phyloP scores from a whole-genome alignment of 2,888 invertebrate species.

The Seladonia tumulorum region DNA sequence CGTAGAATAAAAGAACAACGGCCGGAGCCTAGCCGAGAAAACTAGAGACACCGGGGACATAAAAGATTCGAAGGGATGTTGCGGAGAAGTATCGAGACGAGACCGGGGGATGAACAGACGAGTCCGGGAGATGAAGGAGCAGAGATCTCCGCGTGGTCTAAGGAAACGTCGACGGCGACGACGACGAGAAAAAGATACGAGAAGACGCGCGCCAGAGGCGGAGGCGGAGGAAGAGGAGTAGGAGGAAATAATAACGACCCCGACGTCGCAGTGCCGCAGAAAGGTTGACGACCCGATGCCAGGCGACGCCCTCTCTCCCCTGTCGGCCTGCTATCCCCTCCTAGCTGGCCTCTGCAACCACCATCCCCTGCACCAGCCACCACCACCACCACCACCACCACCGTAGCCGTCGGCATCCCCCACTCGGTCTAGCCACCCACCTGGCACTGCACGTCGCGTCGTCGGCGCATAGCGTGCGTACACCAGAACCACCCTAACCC shows the following conservation, averaged over 20 bases:
- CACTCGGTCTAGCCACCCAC: constrained; percentile 50
- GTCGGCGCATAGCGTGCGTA: constrained; percentile 69
- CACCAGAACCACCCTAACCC: constrained; percentile 55
- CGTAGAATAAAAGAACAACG: too few relatives aligned
- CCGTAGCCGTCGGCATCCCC: not conserved
- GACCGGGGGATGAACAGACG: constrained; percentile 4
- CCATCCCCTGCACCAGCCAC: constrained; percentile 61
- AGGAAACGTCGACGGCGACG: constrained; percentile 13
- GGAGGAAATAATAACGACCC: constrained; percentile 81
- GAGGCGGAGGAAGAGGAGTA: constrained; percentile 54
- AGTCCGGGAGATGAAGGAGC: constrained; percentile 11
- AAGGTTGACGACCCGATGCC: constrained; percentile 83
- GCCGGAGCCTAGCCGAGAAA: too few relatives aligned
- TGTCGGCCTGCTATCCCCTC: constrained; percentile 65
- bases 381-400: constrained; percentile 34
- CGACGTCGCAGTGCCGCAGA: constrained; percentile 83
- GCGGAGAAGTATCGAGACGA: constrained; percentile 9
- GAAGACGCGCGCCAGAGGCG: constrained; percentile 9
- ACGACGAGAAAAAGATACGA: constrained; percentile 10
- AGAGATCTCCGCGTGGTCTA: constrained; percentile 17
- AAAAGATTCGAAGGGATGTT: not conserved
- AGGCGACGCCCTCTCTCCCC: constrained; percentile 80
- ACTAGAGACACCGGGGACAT: too few relatives aligned
- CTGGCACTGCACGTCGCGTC: constrained; percentile 59
- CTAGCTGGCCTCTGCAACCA: constrained; percentile 60